Conservation (phyloP, 1,140 invertebrate genomes). For the Conopomorpha cramerella region DNA sequence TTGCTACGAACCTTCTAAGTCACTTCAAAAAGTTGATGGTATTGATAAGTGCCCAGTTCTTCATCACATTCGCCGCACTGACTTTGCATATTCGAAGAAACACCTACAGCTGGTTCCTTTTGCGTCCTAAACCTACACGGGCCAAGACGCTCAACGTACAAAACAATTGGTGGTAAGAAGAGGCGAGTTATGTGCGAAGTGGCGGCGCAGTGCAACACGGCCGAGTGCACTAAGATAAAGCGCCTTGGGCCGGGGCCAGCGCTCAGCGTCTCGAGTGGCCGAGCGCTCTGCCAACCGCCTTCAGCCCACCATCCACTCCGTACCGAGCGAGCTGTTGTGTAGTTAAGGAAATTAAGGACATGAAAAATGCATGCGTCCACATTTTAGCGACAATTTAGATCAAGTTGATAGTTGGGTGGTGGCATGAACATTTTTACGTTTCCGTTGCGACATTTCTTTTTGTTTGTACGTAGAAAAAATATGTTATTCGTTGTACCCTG, state of each 20-base stretch:
- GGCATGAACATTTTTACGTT: neutral
- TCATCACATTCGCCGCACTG: too few species aligned
- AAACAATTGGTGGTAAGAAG: slow-evolving; percentile 33
- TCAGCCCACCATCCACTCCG: slow-evolving; percentile 1
- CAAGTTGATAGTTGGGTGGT: neutral
- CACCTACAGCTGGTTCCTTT: too few species aligned
- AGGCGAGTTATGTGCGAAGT: slow-evolving; percentile 31
- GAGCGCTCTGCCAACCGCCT: slow-evolving; percentile 13
- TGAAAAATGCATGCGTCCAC: neutral
- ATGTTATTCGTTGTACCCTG: too few species aligned
- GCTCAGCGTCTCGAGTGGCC: slow-evolving; percentile 37
- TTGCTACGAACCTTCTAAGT: too few species aligned
- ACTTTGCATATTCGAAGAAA: too few species aligned
- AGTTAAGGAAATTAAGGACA: too few species aligned
- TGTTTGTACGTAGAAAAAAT: too few species aligned
- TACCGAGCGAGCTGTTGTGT: too few species aligned
- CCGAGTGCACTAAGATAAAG: slow-evolving; percentile 48
- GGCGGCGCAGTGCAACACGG: slow-evolving; percentile 30
- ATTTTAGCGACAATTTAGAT: neutral
- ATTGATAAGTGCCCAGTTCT: too few species aligned
- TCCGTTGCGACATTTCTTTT: neutral
- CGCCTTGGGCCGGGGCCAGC: slow-evolving; percentile 37
- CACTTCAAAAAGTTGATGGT: too few species aligned
- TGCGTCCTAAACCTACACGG: too few species aligned
- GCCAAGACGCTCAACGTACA: too few species aligned